Evolutionary conservation across 2,797 vertebrate species (phyloP).

Genomic region (Myioborus miniatus): DNA sequence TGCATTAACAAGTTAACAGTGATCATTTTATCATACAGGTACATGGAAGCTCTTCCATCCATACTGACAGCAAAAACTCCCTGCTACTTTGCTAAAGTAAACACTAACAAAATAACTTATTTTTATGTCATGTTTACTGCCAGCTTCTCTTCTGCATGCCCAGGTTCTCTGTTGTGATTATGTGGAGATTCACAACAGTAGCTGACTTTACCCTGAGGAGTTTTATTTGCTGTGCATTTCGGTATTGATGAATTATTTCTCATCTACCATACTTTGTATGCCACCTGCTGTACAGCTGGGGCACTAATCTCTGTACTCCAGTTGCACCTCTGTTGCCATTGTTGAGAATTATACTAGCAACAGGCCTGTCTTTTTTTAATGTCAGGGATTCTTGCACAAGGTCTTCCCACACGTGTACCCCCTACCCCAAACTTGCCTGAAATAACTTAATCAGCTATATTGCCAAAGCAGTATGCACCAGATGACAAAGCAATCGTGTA

Average conservation of each 20-base stretch:
- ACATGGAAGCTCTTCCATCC: background rate
- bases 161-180: background rate
- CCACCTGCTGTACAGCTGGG: conserved; percentile 48
- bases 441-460: background rate
- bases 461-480: background rate
- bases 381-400: background rate
- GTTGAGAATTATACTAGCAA: background rate
- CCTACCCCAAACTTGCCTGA: background rate
- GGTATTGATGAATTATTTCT: background rate
- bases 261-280: background rate
- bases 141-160: background rate
- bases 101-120: background rate
- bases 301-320: background rate
- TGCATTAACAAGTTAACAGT: background rate
- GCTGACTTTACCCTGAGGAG: background rate
- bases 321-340: background rate
- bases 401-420: background rate
- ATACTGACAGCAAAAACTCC: background rate
- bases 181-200: background rate
- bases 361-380: background rate
- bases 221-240: background rate
- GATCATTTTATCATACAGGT: background rate
- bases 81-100: background rate
- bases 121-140: background rate
- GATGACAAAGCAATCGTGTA: background rate